Conservation (phyloP, 1,140 invertebrate genomes). For the Drosophila carrolli region DNA sequence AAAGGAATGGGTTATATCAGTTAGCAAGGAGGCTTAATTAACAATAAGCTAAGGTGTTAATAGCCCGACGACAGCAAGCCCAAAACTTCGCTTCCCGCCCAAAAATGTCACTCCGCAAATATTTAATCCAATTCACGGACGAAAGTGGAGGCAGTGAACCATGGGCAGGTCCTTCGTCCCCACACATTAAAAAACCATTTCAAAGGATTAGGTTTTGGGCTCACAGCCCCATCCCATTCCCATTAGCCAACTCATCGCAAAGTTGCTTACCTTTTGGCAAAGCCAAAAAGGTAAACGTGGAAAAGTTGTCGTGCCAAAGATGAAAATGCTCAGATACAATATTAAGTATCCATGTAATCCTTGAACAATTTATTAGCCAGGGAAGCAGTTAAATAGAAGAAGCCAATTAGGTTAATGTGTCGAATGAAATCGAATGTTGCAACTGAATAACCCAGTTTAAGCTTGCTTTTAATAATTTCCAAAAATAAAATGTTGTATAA, state of each 20-base stretch:
- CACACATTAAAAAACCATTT: conserved; percentile 58
- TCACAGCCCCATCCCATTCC: not conserved
- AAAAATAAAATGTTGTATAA: conserved; percentile 9
- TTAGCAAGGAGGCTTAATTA: conserved; percentile 70
- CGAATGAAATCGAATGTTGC: conserved; percentile 9
- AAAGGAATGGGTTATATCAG: conserved; percentile 53
- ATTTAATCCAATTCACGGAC: conserved; percentile 65
- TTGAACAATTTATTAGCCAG: conserved; percentile 68
- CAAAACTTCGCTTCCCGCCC: conserved; percentile 15
- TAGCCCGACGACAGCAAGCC: conserved; percentile 43
- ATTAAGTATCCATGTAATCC: conserved; percentile 67
- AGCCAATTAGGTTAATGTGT: conserved; percentile 76
- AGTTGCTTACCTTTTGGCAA: conserved; percentile 61
- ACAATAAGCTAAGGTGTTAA: conserved; percentile 72
- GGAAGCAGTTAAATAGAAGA: conserved; percentile 7
- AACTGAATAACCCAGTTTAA: not conserved
- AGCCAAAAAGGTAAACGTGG: conserved; percentile 56
- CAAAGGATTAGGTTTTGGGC: conserved; percentile 47
- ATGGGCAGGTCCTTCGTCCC: not conserved
- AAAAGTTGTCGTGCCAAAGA: conserved; percentile 35
- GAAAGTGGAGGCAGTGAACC: conserved; percentile 17
- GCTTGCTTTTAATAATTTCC: not conserved
- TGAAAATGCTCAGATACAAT: conserved; percentile 56
- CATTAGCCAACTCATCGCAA: not conserved
- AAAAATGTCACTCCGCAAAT: conserved; percentile 41